Evolutionary conservation across 1,140 invertebrate species (phyloP), one percentile per base, ranked within the genome.

Genomic region (Grapholita molesta): DNA sequence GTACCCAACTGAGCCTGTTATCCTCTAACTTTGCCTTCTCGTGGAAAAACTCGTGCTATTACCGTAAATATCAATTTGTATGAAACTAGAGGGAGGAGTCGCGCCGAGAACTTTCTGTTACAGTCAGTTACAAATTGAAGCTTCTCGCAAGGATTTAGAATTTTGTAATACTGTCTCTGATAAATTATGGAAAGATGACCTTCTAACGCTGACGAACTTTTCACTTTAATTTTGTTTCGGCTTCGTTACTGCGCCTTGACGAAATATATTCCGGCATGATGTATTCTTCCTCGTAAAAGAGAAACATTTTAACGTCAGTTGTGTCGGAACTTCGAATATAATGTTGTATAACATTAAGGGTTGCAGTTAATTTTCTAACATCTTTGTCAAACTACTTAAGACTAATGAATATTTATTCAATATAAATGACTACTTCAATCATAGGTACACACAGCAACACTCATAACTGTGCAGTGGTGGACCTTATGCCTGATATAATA

Each of bases 21-120:
- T 85, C 77, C 84, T 77, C 79, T 73, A 85, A 88, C 82, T 88
- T 86, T 83, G 82, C 76, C 75, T 82, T 82, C 76, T 75, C 79
- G 78, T 76, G 83, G 84, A 86, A 88, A 88, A 88, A 86, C 82
- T 88, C 84, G 68, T 68, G 86, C 86, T 86, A 83, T 88, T 86
- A 88, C 80, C 84, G 86, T 88, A 86, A 88, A 88, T 86, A 88
- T 88, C 84, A 88, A 88, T 88, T 88, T 85, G 86, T 86, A 86
- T 85, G 84, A 82, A 86, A 86, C 86, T 86, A 83, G 84, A 85
- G 80, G 84, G 84, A 78, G 84, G 79, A 74, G 73, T 75, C 71
- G 72, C 32, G 48, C 74, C 70, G 74, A 68, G 70, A 82, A 81
- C 81, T 81, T 79, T 76, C 72, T 76, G 79, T 69, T 70, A 69